Evolutionary conservation across 2,113 vertebrate genomes (phyloP).

Genomic region (Malurus alboscapulatus): DNA sequence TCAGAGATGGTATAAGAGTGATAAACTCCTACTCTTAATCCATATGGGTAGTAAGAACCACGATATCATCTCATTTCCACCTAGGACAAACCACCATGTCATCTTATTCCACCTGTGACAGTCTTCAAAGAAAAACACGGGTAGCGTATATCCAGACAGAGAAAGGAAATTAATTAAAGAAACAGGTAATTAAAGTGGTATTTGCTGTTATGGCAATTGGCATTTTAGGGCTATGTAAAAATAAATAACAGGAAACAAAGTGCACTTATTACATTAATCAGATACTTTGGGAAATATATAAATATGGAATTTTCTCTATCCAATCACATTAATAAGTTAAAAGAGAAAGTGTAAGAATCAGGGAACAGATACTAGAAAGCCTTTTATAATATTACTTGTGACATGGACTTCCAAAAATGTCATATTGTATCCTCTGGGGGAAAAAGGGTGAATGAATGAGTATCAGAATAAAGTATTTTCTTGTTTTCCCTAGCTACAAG

Average conservation of each 20-base stretch:
- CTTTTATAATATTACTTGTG: not conserved
- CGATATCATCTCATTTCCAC: not conserved
- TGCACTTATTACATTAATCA: not conserved
- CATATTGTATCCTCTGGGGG: not conserved
- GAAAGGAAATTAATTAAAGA: not conserved
- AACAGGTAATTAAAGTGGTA: not conserved
- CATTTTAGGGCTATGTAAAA: not conserved
- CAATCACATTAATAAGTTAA: not conserved
- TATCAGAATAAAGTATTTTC: not conserved
- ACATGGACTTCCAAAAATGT: not conserved
- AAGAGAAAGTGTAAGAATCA: not conserved
- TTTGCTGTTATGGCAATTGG: not conserved
- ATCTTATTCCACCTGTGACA: not conserved
- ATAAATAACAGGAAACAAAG: not conserved
- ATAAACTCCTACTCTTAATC: not conserved
- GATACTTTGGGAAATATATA: not conserved
- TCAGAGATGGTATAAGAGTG: not conserved
- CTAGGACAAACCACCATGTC: too few species aligned
- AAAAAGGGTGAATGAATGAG: not conserved
- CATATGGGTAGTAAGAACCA: not conserved
- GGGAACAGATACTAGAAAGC: not conserved
- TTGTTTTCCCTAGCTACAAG: not conserved
- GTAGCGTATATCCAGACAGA: not conserved
- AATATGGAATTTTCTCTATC: not conserved
- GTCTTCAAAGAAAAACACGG: not conserved